These are phyloP conservation scores for Regulus satrapa DNA, from an alignment of 2,113 vertebrate genomes.

Conservation along the genomic window DNA sequence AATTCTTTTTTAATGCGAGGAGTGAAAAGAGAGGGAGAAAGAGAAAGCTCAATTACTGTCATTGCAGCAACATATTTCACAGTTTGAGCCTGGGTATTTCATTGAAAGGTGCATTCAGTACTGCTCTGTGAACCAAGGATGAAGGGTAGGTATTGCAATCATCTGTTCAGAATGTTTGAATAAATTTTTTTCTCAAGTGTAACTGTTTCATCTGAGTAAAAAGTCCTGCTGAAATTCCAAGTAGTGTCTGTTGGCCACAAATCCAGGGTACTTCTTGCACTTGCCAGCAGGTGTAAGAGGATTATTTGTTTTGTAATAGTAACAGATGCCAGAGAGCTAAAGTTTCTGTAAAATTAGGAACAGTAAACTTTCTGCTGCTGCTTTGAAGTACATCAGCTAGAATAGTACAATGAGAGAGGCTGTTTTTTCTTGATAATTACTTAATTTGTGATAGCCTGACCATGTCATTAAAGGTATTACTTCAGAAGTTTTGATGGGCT, in stretches of 20 bases:
- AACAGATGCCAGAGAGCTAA: not conserved
- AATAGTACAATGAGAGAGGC: not conserved
- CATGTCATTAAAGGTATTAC: not conserved
- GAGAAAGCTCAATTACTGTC: not conserved
- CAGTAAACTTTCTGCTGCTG: not conserved
- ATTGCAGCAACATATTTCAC: not conserved
- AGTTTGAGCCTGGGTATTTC: not conserved
- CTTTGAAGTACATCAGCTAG: not conserved
- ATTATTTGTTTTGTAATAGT: constrained; percentile 28
- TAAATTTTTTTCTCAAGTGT: not conserved
- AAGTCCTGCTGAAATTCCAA: not conserved
- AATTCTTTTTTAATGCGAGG: not conserved
- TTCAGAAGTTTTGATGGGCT: not conserved
- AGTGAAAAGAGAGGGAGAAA: not conserved
- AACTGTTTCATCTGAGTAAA: not conserved
- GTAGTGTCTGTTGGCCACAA: not conserved
- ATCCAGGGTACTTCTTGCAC: not conserved
- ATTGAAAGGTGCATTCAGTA: not conserved
- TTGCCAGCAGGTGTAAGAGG: not conserved
- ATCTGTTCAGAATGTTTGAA: not conserved
- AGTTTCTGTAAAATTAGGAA: not conserved
- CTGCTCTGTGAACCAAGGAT: not conserved
- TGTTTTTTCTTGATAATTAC: not conserved
- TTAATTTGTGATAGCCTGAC: not conserved
- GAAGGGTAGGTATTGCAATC: not conserved